These are phyloP conservation scores for Catocala fraxini DNA, from an alignment of 2,888 invertebrate genomes.

Conservation along the genomic window DNA sequence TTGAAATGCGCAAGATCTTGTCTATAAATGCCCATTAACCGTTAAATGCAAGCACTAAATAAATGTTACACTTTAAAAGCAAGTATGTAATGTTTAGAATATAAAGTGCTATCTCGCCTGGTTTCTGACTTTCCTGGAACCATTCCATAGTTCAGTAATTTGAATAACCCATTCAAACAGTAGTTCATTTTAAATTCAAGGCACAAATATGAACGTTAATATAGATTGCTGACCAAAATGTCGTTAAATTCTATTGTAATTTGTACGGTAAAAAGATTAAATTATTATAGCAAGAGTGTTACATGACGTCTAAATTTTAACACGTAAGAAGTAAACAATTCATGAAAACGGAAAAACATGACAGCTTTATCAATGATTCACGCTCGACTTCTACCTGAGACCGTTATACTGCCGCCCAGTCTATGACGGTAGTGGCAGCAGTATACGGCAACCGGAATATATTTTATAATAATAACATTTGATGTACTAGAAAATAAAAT, in stretches of 20 bases:
- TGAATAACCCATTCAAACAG: constrained; percentile 35
- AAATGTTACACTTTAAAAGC: too few relatives aligned
- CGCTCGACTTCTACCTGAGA: constrained; percentile 70
- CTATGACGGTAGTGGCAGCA: constrained; percentile 39
- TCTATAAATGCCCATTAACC: too few relatives aligned
- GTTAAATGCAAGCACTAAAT: too few relatives aligned
- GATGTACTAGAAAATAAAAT: too few relatives aligned
- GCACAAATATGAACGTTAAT: constrained; percentile 48
- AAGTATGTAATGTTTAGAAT: constrained; percentile 9
- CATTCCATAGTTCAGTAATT: constrained; percentile 31
- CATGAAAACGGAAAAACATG: constrained; percentile 73
- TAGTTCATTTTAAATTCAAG: constrained; percentile 50
- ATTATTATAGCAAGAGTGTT: constrained; percentile 41
- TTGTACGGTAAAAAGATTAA: constrained; percentile 25
- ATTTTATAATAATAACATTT: too few relatives aligned
- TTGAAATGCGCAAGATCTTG: too few relatives aligned
- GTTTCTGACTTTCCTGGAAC: constrained; percentile 28
- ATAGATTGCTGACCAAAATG: constrained; percentile 23
- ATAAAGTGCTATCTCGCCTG: constrained; percentile 7
- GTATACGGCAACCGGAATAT: too few relatives aligned
- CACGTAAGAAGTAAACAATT: constrained; percentile 75
- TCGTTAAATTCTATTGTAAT: constrained; percentile 21
- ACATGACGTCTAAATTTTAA: constrained; percentile 63
- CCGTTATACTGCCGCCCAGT: constrained; percentile 71
- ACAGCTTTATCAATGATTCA: constrained; percentile 85